Base-by-base conservation (phyloP, 2,797 vertebrate species). In the Macropus fuliginosus region DNA sequence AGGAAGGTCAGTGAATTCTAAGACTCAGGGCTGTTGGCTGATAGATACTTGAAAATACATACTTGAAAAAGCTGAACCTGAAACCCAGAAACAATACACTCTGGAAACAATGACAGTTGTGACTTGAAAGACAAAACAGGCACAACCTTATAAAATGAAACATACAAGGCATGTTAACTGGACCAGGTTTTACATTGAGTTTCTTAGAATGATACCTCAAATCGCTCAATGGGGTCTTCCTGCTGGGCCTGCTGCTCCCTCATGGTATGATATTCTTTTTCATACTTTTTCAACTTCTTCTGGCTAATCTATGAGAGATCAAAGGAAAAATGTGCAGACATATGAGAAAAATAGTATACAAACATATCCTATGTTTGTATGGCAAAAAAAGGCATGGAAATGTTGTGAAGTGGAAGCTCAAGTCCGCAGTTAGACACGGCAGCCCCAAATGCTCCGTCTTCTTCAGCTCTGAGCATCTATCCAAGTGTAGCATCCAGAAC, bases 281-380 rank as follows among this genome's bases (percentile, higher is more conserved):
- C 99, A 90, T 99, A 99, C 96, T 99, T 99, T 99, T 99, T 99
- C 98, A 99, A 98, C 98, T 99, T 99, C 98, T 99, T 99, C 98
- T 99, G 99, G 98, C 99, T 99, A 97, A 99, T 99, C 99, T 99
- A 96, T 96, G 98, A 97, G 31, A 98, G 97, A 97, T 56, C 91
- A 97, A 9, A 98, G 94, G 52, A 95, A 91, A 94, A 91, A 90
- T 96, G 89, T 92, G 55, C 66, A 92, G 52, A 92, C 46, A 54
- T 50, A 92, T 54, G 34, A 91, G 74, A 81, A 46, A 46, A 50
- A 29, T 13, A 40, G 66, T 9, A 8, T 24, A 46, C 46, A 46
- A 46, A 46, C 46, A 46, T 46, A 46, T 46, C 46, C 46, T 46
- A 46, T 46, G 46, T 46, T 46, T 46, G 46, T 46, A 34, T n/a